Percentiles rank a stretch among this genome's conserved stretches.
These are phyloP conservation scores for Melanotaenia maccullochi DNA, from an alignment of 2,797 vertebrate genomes.

Conservation along the genomic window DNA sequence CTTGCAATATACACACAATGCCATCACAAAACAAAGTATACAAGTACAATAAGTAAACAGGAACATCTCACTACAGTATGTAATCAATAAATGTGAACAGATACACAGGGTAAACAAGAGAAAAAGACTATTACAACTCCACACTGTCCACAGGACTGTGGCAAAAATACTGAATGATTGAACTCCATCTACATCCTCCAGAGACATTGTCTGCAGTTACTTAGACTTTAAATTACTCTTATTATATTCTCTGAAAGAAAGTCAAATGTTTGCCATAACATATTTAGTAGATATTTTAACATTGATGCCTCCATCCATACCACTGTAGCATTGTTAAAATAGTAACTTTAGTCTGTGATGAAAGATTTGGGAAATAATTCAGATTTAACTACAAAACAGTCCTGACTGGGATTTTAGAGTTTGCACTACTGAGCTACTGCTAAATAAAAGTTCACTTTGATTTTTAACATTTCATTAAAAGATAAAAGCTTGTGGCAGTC, in stretches of 20 bases:
- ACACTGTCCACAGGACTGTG: conserved; percentile 91
- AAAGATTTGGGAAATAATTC: conserved; percentile 18
- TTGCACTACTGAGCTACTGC: conserved; percentile 11
- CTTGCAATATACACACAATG: conserved; percentile 88
- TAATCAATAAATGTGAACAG: conserved; percentile 90
- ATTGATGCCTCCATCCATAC: conserved; percentile 46
- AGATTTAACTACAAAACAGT: conserved; percentile 27
- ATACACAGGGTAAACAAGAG: conserved; percentile 87
- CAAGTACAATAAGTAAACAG: conserved; percentile 89
- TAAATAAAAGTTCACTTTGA: conserved; percentile 38
- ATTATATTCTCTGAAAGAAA: conserved; percentile 60
- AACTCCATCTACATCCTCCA: conserved; percentile 69
- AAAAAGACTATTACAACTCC: conserved; percentile 85
- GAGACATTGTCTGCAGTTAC: conserved; percentile 64
- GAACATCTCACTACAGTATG: conserved; percentile 89
- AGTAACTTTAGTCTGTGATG: conserved; percentile 14
- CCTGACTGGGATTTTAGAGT: conserved; percentile 16
- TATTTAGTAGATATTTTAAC: conserved; percentile 54
- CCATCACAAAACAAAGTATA: conserved; percentile 89
- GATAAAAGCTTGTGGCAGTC: conserved; percentile 19
- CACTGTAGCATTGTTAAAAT: conserved; percentile 32
- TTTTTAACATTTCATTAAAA: conserved; percentile 13
- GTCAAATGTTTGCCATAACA: conserved; percentile 53
- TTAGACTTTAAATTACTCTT: conserved; percentile 62
- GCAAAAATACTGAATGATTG: conserved; percentile 78